Evolutionary conservation across 2,888 invertebrate genomes (phyloP), one percentile per base, ranked within the genome.

Genomic region (Brenthis daphne): DNA sequence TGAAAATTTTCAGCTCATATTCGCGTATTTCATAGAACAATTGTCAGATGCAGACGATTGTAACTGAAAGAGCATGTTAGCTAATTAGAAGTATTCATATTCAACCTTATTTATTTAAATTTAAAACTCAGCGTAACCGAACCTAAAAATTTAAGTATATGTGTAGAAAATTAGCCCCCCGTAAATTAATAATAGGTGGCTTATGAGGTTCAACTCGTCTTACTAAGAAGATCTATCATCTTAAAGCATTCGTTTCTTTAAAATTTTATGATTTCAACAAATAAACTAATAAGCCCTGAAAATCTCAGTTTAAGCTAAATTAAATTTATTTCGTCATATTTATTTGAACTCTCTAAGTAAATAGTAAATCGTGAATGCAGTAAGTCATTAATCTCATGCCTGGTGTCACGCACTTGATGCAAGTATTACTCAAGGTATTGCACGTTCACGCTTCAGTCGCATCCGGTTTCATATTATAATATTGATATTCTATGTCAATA

Each of bases 41-140:
- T 68, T 70, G 63, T 65, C 50, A 20, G 68, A 71, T 47, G 33
- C 58, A 64, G 65, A 33, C 55, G 54, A 66, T 68, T 72, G 67
- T 70, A 65, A 65, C 54, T 24, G 63, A 57, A 70, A 68, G 63
- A 63, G 63, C 57, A 54, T 70, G 55, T 65, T 65, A 64, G 65
- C 72, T 72, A 70, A 70, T 72, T 72, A 72, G 65, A 51, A 55
- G 48, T 48, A 65, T 56, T 64, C 65, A 53, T 65, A 70, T 65
- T 64, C 58, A 58, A 60, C 29, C 29, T 60, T 13, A n/a, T 60
- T 60, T 24, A 58, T 48, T 48, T 58, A 20, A 48, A 20, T 57
- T 43, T 1, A 43, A 43, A 43, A 43, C 37, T 43, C 43, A 57
- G 13, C n/a, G 48, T 29, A 48, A 24, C n/a, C 29, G n/a, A 13